phyloP scores from a whole-genome alignment of 2,113 vertebrate species.

The Entelurus aequoreus region DNA sequence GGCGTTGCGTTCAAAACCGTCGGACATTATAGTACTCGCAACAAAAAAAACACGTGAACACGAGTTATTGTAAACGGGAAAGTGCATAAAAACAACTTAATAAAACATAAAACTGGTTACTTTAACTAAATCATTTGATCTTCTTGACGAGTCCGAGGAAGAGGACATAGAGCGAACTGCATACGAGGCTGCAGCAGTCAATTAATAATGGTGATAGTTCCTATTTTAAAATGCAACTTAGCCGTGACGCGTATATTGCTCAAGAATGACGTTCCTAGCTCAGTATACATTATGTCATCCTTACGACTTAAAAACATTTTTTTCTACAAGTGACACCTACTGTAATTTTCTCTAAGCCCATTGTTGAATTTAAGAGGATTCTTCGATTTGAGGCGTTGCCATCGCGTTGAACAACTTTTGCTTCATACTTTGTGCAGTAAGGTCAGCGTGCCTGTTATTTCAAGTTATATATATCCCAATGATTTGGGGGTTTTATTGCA shows the following conservation, averaged over 20 bases:
- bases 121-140: too few species aligned
- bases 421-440: too few species aligned
- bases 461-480: too few species aligned
- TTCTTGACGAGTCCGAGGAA: neutral
- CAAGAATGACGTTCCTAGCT: slow-evolving; percentile 23
- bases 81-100: neutral
- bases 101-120: too few species aligned
- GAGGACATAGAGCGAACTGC: neutral
- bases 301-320: neutral
- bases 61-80: neutral
- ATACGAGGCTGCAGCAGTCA: neutral
- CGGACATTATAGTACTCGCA: slow-evolving; percentile 20
- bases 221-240: slow-evolving; percentile 18
- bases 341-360: too few species aligned
- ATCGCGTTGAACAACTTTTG: too few species aligned
- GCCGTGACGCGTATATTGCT: slow-evolving; percentile 46
- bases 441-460: too few species aligned
- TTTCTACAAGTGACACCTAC: too few species aligned
- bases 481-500: too few species aligned
- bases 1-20: slow-evolving; percentile 31
- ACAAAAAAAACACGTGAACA: neutral
- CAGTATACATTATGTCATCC: neutral
- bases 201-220: neutral
- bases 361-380: too few species aligned
- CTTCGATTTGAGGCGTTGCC: too few species aligned